Conservation (phyloP, 2,888 invertebrate species). For the Periphyllus acericola region DNA sequence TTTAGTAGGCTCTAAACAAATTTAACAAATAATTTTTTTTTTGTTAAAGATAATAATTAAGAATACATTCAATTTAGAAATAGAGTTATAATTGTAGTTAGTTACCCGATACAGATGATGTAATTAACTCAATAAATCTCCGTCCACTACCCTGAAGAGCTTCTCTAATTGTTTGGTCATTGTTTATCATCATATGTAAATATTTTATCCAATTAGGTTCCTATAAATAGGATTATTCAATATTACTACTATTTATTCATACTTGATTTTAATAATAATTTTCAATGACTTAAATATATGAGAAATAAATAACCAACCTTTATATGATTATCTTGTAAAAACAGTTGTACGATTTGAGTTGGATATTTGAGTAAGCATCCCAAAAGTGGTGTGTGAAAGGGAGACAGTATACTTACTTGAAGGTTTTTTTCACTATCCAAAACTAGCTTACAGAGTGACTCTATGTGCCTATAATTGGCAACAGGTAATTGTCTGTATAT, state of each 20-base stretch:
- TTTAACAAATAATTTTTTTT: not conserved
- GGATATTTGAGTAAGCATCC: constrained; percentile 87
- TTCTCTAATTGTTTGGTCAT: constrained; percentile 49
- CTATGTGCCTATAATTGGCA: constrained; percentile 87
- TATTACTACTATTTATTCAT: not conserved
- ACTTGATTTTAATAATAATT: not conserved
- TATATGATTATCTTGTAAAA: constrained; percentile 82
- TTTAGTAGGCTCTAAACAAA: constrained; percentile 46
- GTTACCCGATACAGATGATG: constrained; percentile 41
- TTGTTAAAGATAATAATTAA: not conserved
- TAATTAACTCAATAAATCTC: constrained; percentile 56
- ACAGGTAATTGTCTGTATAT: constrained; percentile 95
- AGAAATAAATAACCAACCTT: constrained; percentile 67
- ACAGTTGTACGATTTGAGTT: constrained; percentile 80
- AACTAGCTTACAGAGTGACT: constrained; percentile 83
- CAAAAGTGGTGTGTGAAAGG: constrained; percentile 87
- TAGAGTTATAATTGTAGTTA: not conserved
- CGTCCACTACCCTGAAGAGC: constrained; percentile 49
- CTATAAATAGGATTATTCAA: constrained; percentile 45
- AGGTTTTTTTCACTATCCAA: constrained; percentile 89
- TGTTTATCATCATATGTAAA: constrained; percentile 45
- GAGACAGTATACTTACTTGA: constrained; percentile 89
- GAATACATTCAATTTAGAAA: not conserved
- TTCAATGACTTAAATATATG: not conserved
- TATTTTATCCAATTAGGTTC: constrained; percentile 51